A percentile compares a stretch with the other conserved stretches of the same genome.
These are phyloP conservation scores for Eupithecia inturbata DNA, from an alignment of 2,888 invertebrate genomes.

Conservation along the genomic window DNA sequence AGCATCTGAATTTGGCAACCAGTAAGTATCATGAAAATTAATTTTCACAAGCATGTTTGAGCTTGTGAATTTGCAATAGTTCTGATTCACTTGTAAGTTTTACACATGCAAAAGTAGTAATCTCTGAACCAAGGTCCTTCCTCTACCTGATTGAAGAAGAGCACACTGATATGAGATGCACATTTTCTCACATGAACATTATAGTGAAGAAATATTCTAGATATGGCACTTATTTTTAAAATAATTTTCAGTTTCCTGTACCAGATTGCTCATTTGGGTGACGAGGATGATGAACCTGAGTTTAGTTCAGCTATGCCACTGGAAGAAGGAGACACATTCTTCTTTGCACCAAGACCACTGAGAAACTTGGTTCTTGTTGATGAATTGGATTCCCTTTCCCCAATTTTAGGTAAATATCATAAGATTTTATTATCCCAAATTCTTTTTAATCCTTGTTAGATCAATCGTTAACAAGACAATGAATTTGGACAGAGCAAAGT, in stretches of 20 bases:
- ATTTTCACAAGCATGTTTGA: constrained; percentile 36
- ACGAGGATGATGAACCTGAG: constrained; percentile 99
- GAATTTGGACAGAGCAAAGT: constrained; percentile 33
- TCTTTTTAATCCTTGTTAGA: constrained; percentile 27
- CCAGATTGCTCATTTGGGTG: constrained; percentile 99
- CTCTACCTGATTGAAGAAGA: constrained; percentile 74
- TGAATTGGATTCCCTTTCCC: constrained; percentile 97
- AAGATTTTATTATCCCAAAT: constrained; percentile 36
- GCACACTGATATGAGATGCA: constrained; percentile 86
- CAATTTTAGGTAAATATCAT: constrained; percentile 88
- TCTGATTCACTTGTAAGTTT: constrained; percentile 54
- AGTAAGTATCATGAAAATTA: constrained; percentile 89
- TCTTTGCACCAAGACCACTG: constrained; percentile 97
- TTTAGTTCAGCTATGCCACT: constrained; percentile 99
- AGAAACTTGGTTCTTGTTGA: constrained; percentile 98
- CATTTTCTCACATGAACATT: constrained; percentile 45
- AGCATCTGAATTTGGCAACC: constrained; percentile 99
- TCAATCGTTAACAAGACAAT: constrained; percentile 28
- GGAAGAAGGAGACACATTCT: constrained; percentile 99
- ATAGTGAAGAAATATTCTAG: background rate
- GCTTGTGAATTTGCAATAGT: constrained; percentile 58
- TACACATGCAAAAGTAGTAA: constrained; percentile 73
- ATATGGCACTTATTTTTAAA: constrained; percentile 5
- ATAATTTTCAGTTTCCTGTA: constrained; percentile 91
- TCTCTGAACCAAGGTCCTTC: constrained; percentile 87